phyloP scores from a whole-genome alignment of 2,797 vertebrate species.

The Cheirogaleus major region DNA sequence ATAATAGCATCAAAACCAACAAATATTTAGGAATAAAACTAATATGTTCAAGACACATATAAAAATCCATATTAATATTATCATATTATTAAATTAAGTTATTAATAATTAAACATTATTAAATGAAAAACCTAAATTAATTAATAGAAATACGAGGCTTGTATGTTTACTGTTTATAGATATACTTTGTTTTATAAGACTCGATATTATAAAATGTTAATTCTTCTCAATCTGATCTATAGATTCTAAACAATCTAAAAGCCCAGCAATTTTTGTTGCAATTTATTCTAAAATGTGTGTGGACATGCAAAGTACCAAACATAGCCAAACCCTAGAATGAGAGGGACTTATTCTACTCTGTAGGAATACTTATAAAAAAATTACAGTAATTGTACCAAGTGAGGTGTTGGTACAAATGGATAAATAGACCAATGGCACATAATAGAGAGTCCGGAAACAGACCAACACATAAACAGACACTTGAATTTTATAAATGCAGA shows the following conservation, averaged over 20 bases:
- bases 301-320: neutral
- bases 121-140: neutral
- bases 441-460: neutral
- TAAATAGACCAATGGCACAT: neutral
- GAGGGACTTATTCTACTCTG: neutral
- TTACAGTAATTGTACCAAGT: neutral
- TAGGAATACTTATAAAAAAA: neutral
- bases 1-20: neutral
- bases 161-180: neutral
- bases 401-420: neutral
- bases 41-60: neutral
- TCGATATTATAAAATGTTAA: neutral
- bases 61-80: neutral
- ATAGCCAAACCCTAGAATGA: neutral
- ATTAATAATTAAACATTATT: neutral
- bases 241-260: neutral
- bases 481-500: neutral
- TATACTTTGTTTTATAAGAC: neutral
- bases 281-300: neutral
- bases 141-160: neutral
- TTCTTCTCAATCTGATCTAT: neutral
- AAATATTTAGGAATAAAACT: neutral
- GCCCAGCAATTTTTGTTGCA: neutral
- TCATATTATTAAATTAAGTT: neutral
- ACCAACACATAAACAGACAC: neutral